phyloP scores from a whole-genome alignment of 2,113 vertebrate genomes.

The Tenebrosternarchus preto region DNA sequence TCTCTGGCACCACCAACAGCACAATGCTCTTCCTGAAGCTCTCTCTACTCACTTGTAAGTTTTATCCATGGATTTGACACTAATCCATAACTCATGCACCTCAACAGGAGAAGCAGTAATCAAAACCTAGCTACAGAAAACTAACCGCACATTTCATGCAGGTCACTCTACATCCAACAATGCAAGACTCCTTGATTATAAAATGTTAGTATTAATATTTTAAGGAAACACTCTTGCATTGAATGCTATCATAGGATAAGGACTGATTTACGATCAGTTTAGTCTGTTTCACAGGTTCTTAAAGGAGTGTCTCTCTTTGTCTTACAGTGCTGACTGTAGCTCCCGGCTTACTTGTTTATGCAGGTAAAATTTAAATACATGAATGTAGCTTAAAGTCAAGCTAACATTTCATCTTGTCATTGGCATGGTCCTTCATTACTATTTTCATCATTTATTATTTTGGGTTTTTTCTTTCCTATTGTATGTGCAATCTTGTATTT shows the following conservation, averaged over 20 bases:
- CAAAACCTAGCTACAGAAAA: background rate
- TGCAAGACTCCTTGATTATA: background rate
- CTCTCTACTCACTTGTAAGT: slow-evolving; percentile 5
- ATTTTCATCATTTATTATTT: no score
- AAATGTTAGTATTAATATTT: no score
- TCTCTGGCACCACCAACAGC: no score
- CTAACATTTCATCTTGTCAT: no score
- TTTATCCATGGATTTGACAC: background rate
- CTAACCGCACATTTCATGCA: background rate
- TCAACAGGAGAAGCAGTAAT: background rate
- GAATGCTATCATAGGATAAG: background rate
- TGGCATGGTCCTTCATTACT: no score
- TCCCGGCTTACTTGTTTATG: background rate
- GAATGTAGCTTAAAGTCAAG: background rate
- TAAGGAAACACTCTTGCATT: background rate
- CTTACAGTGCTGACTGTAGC: background rate
- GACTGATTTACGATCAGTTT: background rate
- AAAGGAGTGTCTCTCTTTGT: background rate
- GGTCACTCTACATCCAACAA: background rate
- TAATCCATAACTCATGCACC: background rate
- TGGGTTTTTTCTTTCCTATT: no score
- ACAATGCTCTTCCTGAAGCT: background rate
- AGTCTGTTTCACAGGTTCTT: background rate
- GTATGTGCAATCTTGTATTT: no score
- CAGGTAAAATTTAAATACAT: background rate